phyloP scores from a whole-genome alignment of 1,140 invertebrate genomes.

The Diorhabda sublineata region DNA sequence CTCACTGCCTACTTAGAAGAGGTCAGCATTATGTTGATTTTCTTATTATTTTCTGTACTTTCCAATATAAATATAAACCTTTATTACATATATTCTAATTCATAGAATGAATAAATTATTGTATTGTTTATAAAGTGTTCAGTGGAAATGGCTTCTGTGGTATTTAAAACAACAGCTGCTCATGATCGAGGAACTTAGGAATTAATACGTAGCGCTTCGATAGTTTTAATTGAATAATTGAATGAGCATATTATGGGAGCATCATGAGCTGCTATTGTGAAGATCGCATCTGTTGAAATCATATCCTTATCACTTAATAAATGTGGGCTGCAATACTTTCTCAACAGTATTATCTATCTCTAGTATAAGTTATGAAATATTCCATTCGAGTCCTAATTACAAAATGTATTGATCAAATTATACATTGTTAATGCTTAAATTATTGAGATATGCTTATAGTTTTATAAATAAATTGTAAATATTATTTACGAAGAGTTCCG shows the following conservation, averaged over 20 bases:
- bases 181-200: neutral
- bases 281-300: conserved; percentile 9
- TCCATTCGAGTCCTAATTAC: conserved; percentile 16
- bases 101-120: neutral
- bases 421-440: conserved; percentile 12
- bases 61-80: neutral
- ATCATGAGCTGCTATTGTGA: neutral
- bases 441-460: conserved; percentile 8
- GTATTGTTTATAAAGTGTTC: conserved; percentile 20
- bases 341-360: conserved; percentile 21
- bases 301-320: conserved; percentile 13
- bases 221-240: too few relatives aligned
- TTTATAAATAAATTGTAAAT: too few relatives aligned
- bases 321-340: conserved; percentile 20
- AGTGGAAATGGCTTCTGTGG: conserved; percentile 21
- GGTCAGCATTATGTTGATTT: neutral
- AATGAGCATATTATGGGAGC: too few relatives aligned
- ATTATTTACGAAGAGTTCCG: too few relatives aligned
- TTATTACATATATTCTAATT: too few relatives aligned
- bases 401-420: conserved; percentile 20
- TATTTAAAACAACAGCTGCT: conserved; percentile 3
- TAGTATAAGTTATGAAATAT: conserved; percentile 19
- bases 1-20: too few relatives aligned
- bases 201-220: neutral
- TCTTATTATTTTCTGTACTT: conserved; percentile 1